Base-by-base conservation (phyloP, 2,888 invertebrate species). In the Callyntrura guangdongensis region DNA sequence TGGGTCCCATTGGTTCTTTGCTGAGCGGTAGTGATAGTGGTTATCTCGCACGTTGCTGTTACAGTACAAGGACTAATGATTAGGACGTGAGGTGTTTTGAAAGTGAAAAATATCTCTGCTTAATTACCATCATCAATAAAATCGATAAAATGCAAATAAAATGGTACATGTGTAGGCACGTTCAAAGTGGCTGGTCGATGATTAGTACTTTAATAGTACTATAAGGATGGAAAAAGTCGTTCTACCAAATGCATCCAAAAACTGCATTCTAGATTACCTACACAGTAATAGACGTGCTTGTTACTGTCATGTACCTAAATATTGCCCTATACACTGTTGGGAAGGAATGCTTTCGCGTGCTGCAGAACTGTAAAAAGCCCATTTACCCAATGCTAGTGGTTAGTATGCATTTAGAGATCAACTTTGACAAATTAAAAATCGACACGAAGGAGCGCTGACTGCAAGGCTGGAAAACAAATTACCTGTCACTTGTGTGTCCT, bases 51-150 rank as follows among this genome's bases (percentile, higher is more conserved):
- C 56, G 25, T 27, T 79, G 79, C 79, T 59, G 17, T 8, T 69
- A 72, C 69, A n/a, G 56, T 79, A 79, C 77, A 79, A 87, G 81
- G 45, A 67, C 59, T 89, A 89, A 77, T 84, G 89, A 74, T 36
- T 36, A 6, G 89, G 84, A 84, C 84, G 36, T 69, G 72, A 25
- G 69, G 59, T 79, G 87, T 67, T 56, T 27, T 67, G 87, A 87
- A 61, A 69, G 74, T 89, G 89, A 89, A 89, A 89, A 84, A 89
- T 84, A 84, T 59, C 17, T n/a, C 14, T 89, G 49, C 27, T 85
- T 89, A 84, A 89, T 89, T 89, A 74, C 89, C n/a, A 36, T 79
- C 67, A 49, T 79, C 67, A 49, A 74, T 45, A 79, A 79, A 49
- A 74, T 69, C 36, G 36, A 61, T 59, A 36, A 81, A 81, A 36